Evolutionary conservation across 1,140 invertebrate species (phyloP).

Genomic region (Stratiolaelaps scimitus): DNA sequence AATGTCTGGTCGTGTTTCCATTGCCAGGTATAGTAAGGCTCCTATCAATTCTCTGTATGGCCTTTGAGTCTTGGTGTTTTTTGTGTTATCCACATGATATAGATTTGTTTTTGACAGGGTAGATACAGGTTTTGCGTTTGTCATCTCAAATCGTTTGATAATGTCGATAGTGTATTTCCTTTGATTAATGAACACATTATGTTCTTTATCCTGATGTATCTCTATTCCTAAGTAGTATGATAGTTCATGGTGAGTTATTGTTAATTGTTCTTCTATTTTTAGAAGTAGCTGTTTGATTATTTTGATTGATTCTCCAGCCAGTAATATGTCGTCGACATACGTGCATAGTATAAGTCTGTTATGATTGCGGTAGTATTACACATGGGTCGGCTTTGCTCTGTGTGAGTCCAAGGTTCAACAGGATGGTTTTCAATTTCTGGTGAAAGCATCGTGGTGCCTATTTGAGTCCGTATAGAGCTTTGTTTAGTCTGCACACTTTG

Average conservation of each 20-base stretch:
- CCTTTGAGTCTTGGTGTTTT: background rate
- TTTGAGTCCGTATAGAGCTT: too few relatives aligned
- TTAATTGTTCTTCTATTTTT: constrained; percentile 32
- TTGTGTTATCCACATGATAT: background rate
- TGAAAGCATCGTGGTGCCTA: background rate
- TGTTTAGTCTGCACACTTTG: background rate
- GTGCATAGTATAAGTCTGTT: constrained; percentile 24
- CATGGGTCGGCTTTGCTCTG: too few relatives aligned
- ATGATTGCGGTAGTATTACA: constrained; percentile 23
- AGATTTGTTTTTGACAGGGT: constrained; percentile 38
- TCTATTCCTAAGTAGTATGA: constrained; percentile 29
- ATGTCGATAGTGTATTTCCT: constrained; percentile 31
- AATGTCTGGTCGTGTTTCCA: constrained; percentile 23
- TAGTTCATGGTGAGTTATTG: constrained; percentile 33
- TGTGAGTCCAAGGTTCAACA: background rate
- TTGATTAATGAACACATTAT: constrained; percentile 29
- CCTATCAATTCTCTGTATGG: constrained; percentile 27
- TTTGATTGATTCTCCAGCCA: constrained; percentile 23
- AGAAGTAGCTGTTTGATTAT: constrained; percentile 33
- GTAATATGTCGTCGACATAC: constrained; percentile 33
- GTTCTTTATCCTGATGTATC: constrained; percentile 1
- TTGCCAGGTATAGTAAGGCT: constrained; percentile 20
- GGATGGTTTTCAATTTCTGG: background rate
- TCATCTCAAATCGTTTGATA: constrained; percentile 37
- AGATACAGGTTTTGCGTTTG: constrained; percentile 35